Evolutionary conservation across 2,888 invertebrate genomes (phyloP), one percentile per base, ranked within the genome.

Genomic region (Sipunculus nudus): DNA sequence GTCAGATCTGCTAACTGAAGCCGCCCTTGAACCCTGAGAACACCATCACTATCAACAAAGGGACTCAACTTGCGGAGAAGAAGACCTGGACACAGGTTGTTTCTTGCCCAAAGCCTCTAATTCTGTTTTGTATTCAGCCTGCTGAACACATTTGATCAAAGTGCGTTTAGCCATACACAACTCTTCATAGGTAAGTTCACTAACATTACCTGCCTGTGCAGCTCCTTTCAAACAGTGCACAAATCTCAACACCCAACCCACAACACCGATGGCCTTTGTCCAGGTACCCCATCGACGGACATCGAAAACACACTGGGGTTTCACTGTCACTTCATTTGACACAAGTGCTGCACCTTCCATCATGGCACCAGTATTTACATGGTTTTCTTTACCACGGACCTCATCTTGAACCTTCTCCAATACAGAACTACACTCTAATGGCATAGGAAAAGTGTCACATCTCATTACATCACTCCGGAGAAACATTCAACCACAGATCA

Each of bases 401-500:
- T 35, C 10, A 16, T 35, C 10, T 35, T 35, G 35, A 35, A 35
- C 35, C 35, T 10, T 35, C 10, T 35, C 35, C 35, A 35, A 16
- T 16, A 35, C 35, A 35, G 35, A 35, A 8, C 35, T 13, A 35
- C 10, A 35, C 35, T 35, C 16, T 10, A 35, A 8, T 35, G 35
- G 35, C 35, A 35, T 16, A 13, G 8, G 35, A 35, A 35, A 35
- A 35, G 35, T 35, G 35, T 35, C 10, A 35, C 16, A 13, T 13
- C 35, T 13, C 10, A 35, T 35, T 13, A 13, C 35, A 35, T 35
- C 16, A 35, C 16, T 35, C 10, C 16, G 35, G 10, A 35, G 35
- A 35, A 35, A 35, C 35, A 8, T 59, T 32, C 67, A 67, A 72
- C 75, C 75, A 77, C 0, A 66, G 25, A 3, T 46, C 10, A 21